Percentiles rank a stretch among this genome's conserved stretches.
These are phyloP conservation scores for Phymanthus crucifer DNA, from an alignment of 92 coral and sea anemone genomes.

Conservation along the genomic window DNA sequence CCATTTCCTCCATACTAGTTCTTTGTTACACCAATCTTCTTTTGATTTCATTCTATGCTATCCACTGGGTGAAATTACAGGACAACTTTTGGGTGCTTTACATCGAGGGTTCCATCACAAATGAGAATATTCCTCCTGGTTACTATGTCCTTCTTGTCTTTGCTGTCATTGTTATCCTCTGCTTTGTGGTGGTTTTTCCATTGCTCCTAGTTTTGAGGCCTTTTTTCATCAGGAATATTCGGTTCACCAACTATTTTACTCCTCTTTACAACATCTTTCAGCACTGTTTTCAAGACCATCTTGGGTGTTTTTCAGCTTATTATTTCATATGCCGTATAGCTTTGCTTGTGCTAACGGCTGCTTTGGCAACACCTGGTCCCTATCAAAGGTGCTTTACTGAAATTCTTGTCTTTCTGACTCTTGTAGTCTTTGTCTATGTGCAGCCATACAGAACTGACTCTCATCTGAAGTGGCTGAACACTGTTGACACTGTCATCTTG, in stretches of 20 bases:
- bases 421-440: constrained; percentile 62
- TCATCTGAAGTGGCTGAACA: constrained; percentile 70
- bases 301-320: constrained; percentile 83
- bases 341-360: constrained; percentile 57
- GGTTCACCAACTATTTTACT: constrained; percentile 51
- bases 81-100: constrained; percentile 50
- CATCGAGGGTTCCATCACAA: constrained; percentile 67
- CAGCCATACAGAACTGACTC: constrained; percentile 64
- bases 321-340: constrained; percentile 82
- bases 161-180: constrained; percentile 54
- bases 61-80: constrained; percentile 36
- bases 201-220: constrained; percentile 63
- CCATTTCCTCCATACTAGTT: constrained; percentile 68
- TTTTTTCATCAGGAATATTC: constrained; percentile 53
- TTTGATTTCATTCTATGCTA: constrained; percentile 53
- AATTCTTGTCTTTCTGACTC: constrained; percentile 45
- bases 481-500: constrained; percentile 78
- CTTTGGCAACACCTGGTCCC: constrained; percentile 53
- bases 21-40: constrained; percentile 73
- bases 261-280: constrained; percentile 76
- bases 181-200: constrained; percentile 71
- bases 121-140: constrained; percentile 42
- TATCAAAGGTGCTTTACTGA: constrained; percentile 63
- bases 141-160: constrained; percentile 42
- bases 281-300: constrained; percentile 58